Conservation (phyloP, 1,140 invertebrate species). For the Drosophila cardini region DNA sequence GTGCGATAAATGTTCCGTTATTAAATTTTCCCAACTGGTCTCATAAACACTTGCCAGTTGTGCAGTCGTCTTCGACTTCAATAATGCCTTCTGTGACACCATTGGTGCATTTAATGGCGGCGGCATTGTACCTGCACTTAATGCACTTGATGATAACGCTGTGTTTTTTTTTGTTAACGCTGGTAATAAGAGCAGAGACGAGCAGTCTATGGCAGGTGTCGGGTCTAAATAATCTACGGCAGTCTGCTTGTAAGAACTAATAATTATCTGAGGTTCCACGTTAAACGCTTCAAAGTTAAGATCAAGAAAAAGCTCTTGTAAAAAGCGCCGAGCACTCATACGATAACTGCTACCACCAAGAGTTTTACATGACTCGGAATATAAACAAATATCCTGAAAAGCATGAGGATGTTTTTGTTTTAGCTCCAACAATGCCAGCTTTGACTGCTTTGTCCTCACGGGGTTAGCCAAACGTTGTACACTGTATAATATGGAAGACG, state of each 20-base stretch:
- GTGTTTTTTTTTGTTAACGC: neutral
- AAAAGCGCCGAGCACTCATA: conserved; percentile 92
- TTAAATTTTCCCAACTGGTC: conserved; percentile 81
- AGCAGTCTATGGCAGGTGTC: neutral
- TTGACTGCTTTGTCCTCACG: conserved; percentile 88
- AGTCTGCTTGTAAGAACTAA: conserved; percentile 52
- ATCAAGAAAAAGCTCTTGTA: conserved; percentile 98
- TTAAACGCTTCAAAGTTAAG: conserved; percentile 89
- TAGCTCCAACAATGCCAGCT: conserved; percentile 89
- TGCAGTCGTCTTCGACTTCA: conserved; percentile 71
- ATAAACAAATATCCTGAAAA: conserved; percentile 96
- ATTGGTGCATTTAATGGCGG: conserved; percentile 11
- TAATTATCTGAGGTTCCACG: conserved; percentile 85
- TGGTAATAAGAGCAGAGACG: neutral
- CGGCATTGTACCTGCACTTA: neutral
- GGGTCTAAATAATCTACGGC: conserved; percentile 44
- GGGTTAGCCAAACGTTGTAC: conserved; percentile 89
- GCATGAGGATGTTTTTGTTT: conserved; percentile 94
- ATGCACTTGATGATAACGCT: neutral
- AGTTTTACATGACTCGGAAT: conserved; percentile 94
- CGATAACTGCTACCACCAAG: conserved; percentile 92
- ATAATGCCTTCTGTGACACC: conserved; percentile 54
- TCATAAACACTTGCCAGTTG: conserved; percentile 82
- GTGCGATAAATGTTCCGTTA: conserved; percentile 68
- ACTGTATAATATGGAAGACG: conserved; percentile 87